Evolutionary conservation across 2,113 vertebrate genomes (phyloP).

Genomic region (Collichthys lucidus): DNA sequence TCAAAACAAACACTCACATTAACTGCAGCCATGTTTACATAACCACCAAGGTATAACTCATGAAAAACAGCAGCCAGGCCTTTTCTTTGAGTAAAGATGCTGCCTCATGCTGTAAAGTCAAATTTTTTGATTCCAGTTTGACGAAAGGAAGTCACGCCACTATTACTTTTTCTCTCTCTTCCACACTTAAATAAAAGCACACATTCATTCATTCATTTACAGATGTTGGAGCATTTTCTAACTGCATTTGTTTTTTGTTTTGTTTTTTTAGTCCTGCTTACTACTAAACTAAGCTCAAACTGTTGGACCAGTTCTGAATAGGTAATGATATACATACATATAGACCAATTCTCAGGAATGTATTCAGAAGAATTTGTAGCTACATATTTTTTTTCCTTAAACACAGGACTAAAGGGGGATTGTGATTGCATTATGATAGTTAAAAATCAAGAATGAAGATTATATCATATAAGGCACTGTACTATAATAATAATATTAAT

Average conservation of each 20-base stretch:
- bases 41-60: slow-evolving; percentile 46
- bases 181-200: background rate
- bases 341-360: too few relatives aligned
- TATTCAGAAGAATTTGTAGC: too few relatives aligned
- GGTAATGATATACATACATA: too few relatives aligned
- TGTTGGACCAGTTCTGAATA: background rate
- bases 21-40: slow-evolving; percentile 61
- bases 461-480: background rate
- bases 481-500: too few relatives aligned
- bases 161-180: background rate
- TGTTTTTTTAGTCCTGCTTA: background rate
- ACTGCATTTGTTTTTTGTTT: background rate
- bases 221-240: background rate
- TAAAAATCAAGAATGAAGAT: background rate
- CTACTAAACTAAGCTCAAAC: background rate
- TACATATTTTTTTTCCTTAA: too few relatives aligned
- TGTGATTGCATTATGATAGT: background rate
- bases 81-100: slow-evolving; percentile 5
- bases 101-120: background rate
- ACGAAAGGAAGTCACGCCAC: slow-evolving; percentile 1
- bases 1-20: slow-evolving; percentile 62
- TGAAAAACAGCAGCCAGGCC: slow-evolving; percentile 30
- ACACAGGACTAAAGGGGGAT: background rate
- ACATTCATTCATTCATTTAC: background rate
- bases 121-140: slow-evolving; percentile 4